A percentile compares a stretch with the other conserved stretches of the same genome.
phyloP scores from a whole-genome alignment of 2,113 vertebrate genomes.

The Dipodomys ordii region DNA sequence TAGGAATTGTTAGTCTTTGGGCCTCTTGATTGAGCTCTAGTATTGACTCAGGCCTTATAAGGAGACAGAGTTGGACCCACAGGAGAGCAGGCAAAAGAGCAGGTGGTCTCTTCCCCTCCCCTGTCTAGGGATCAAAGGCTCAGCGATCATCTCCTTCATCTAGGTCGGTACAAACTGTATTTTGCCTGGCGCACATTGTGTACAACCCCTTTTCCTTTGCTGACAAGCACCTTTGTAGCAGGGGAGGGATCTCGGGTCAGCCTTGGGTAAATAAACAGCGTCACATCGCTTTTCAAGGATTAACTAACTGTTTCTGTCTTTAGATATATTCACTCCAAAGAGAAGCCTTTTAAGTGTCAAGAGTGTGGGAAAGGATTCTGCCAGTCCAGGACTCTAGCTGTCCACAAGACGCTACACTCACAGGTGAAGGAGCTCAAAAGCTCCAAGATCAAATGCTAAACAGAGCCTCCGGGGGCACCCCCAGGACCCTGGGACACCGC shows the following conservation, averaged over 20 bases:
- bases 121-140: neutral
- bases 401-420: slow-evolving; percentile 99
- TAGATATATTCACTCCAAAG: slow-evolving; percentile 99
- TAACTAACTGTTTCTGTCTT: slow-evolving; percentile 70
- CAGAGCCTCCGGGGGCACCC: slow-evolving; percentile 21
- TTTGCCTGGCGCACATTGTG: neutral
- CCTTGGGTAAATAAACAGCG: neutral
- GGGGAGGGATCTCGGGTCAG: neutral
- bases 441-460: slow-evolving; percentile 95
- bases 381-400: slow-evolving; percentile 98
- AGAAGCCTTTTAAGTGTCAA: slow-evolving; percentile 99
- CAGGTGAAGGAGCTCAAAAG: slow-evolving; percentile 99
- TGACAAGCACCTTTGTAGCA: neutral
- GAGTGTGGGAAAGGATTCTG: slow-evolving; percentile 99
- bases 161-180: neutral
- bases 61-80: neutral
- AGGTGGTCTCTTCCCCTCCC: neutral
- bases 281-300: neutral
- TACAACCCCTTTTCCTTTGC: neutral
- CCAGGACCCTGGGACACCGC: slow-evolving; percentile 71
- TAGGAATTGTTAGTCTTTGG: neutral
- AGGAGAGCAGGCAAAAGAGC: neutral
- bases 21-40: neutral
- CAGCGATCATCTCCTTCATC: too few species aligned
- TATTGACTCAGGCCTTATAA: neutral